A percentile compares a stretch with the other conserved stretches of the same genome.
phyloP scores from a whole-genome alignment of 2,113 vertebrate species.

The Noturus placidus region DNA sequence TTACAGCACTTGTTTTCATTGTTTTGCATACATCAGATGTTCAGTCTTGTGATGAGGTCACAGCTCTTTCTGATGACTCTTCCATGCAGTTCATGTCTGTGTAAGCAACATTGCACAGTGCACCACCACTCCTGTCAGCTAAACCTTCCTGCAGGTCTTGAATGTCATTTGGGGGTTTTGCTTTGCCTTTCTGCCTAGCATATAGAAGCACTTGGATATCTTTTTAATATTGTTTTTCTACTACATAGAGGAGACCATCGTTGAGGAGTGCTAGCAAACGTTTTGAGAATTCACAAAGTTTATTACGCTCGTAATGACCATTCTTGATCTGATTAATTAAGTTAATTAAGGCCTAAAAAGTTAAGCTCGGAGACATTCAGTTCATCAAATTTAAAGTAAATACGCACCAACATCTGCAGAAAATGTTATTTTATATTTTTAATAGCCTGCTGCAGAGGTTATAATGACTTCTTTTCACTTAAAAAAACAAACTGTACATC shows the following conservation, averaged over 20 bases:
- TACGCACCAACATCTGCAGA: background rate
- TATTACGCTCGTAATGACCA: background rate
- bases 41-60: background rate
- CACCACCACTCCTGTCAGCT: background rate
- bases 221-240: background rate
- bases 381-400: too few species aligned
- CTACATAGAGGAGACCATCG: background rate
- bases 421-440: too few species aligned
- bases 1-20: background rate
- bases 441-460: background rate
- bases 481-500: too few species aligned
- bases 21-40: background rate
- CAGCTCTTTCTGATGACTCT: background rate
- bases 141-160: background rate
- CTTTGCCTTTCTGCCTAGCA: background rate
- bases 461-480: background rate
- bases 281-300: background rate
- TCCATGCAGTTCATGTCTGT: background rate
- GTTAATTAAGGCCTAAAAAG: background rate
- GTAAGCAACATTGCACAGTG: too few species aligned
- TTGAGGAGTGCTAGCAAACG: background rate
- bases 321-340: background rate
- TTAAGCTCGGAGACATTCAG: background rate
- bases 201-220: background rate
- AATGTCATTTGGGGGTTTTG: background rate